Percentiles rank a stretch among this genome's conserved stretches.
Evolutionary conservation across 2,797 vertebrate genomes (phyloP).

Genomic region (Mormyrus hasselquistii): DNA sequence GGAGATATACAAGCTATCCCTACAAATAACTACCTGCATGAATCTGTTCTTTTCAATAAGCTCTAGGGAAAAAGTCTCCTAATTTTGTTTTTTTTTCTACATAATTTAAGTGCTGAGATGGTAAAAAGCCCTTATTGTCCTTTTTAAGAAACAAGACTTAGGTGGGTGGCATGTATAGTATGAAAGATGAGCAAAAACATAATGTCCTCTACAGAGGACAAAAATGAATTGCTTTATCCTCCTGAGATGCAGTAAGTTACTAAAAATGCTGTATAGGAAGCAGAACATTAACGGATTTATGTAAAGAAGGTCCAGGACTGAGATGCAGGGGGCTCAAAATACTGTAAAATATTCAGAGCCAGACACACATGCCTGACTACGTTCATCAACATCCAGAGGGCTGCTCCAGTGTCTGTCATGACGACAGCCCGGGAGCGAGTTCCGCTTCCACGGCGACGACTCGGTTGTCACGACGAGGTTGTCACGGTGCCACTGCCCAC

Average conservation of each 20-base stretch:
- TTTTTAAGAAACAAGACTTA: background rate
- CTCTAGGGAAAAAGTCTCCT: background rate
- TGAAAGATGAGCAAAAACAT: background rate
- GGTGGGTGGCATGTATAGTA: background rate
- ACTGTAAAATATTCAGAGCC: background rate
- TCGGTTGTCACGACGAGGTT: background rate
- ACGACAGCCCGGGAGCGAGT: background rate
- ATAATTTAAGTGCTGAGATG: background rate
- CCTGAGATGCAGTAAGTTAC: background rate
- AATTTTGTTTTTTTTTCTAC: background rate
- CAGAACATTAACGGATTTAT: background rate
- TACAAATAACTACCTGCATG: background rate
- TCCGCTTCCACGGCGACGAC: background rate
- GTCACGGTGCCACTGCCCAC: constrained; percentile 33
- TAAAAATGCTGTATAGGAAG: background rate
- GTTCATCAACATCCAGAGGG: background rate
- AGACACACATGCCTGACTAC: background rate
- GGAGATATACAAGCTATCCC: background rate
- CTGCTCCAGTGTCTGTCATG: background rate
- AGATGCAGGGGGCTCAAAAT: background rate
- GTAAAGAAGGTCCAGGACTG: background rate
- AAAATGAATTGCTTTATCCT: background rate
- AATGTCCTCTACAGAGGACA: background rate
- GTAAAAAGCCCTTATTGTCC: background rate
- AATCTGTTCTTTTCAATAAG: background rate